These are phyloP conservation scores for Caenorhabditis remanei DNA, from an alignment of 1,140 invertebrate genomes.

Conservation along the genomic window DNA sequence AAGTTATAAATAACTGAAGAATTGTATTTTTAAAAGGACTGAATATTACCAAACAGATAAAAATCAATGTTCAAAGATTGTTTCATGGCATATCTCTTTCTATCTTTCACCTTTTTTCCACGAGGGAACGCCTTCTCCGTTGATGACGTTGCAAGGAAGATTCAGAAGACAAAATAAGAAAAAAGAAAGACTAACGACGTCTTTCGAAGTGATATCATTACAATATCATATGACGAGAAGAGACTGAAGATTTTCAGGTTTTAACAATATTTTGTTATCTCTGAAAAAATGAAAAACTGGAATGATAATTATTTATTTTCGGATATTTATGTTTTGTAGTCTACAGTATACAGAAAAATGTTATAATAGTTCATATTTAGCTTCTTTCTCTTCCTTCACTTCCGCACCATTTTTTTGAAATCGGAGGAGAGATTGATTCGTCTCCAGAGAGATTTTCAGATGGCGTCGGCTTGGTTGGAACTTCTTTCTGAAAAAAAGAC, in stretches of 20 bases:
- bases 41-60: no score
- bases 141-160: not conserved
- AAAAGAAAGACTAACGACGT: not conserved
- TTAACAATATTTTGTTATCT: not conserved
- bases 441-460: not conserved
- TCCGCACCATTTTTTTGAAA: conserved; percentile 15
- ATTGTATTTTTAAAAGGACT: no score
- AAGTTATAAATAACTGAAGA: no score
- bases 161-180: not conserved
- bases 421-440: not conserved
- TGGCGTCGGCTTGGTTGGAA: not conserved
- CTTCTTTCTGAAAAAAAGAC: no score
- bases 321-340: no score
- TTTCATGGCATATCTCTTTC: no score
- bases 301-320: no score
- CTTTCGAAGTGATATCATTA: not conserved
- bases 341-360: not conserved
- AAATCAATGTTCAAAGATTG: no score
- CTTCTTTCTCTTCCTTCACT: not conserved
- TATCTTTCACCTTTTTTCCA: no score
- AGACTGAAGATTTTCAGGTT: conserved; percentile 14
- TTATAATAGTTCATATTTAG: not conserved
- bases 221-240: conserved; percentile 5
- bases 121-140: no score
- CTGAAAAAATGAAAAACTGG: not conserved